phyloP scores from a whole-genome alignment of 2,113 vertebrate genomes.

The Chloroceryle aenea region DNA sequence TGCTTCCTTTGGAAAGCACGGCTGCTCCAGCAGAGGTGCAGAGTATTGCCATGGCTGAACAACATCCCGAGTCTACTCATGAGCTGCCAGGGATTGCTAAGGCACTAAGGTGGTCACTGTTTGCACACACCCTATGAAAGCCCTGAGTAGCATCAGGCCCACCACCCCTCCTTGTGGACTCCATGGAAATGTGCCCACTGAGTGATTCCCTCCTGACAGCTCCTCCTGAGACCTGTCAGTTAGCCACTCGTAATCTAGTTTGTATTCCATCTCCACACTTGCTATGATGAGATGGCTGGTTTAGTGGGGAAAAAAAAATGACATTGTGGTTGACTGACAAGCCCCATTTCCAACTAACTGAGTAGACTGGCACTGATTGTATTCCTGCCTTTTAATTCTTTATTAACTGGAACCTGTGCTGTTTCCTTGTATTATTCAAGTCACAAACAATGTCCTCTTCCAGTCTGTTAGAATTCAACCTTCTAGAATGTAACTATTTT shows the following conservation, averaged over 20 bases:
- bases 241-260: not conserved
- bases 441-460: not conserved
- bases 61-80: not conserved
- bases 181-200: not conserved
- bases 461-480: not conserved
- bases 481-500: not conserved
- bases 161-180: not conserved
- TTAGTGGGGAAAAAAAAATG: not conserved
- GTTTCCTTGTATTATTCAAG: not conserved
- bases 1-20: not conserved
- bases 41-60: not conserved
- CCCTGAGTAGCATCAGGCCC: not conserved
- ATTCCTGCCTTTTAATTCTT: conserved; percentile 2
- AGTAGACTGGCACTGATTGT: not conserved
- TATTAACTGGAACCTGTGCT: not conserved
- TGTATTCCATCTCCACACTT: not conserved
- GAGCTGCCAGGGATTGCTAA: not conserved
- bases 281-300: not conserved
- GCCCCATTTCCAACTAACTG: not conserved
- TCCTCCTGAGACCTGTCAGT: not conserved
- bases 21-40: not conserved
- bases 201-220: not conserved
- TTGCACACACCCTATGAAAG: not conserved
- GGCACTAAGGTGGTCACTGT: not conserved
- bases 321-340: conserved; percentile 2